Percentiles rank a stretch among this genome's conserved stretches.
Conservation (phyloP, 2,888 invertebrate species). For the Diaprepes abbreviatus region DNA sequence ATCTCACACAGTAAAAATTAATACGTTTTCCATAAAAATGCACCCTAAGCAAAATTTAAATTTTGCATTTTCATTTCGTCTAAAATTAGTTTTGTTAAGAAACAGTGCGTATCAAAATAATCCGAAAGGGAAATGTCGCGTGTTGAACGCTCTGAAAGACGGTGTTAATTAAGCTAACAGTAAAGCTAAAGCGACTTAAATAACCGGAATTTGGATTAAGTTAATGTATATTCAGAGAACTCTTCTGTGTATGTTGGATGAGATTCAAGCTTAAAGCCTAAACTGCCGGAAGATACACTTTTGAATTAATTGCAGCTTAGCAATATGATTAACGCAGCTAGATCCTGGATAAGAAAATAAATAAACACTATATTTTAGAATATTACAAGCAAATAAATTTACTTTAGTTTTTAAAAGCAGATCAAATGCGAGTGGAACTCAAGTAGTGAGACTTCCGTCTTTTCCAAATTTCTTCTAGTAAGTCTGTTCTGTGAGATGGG, state of each 20-base stretch:
- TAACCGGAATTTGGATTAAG: slow-evolving; percentile 26
- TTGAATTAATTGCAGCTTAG: slow-evolving; percentile 11
- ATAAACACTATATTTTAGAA: not conserved
- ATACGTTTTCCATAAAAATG: no score
- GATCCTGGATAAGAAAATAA: not conserved
- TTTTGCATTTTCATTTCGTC: not conserved
- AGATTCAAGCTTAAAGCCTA: slow-evolving; percentile 21
- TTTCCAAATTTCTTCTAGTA: no score
- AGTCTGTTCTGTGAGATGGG: no score
- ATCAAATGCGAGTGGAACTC: no score
- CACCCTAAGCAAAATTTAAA: not conserved
- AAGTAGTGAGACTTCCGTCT: no score
- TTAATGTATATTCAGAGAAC: slow-evolving; percentile 23
- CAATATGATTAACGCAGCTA: slow-evolving; percentile 4
- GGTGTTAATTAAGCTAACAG: slow-evolving; percentile 28
- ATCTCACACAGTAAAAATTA: no score
- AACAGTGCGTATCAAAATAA: slow-evolving; percentile 28
- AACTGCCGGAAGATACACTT: slow-evolving; percentile 15
- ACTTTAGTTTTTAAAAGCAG: no score
- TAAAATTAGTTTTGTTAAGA: slow-evolving; percentile 6
- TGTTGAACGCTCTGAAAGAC: slow-evolving; percentile 15
- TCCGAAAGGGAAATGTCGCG: slow-evolving; percentile 14
- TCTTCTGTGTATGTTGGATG: slow-evolving; percentile 26
- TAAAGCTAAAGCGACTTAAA: slow-evolving; percentile 22
- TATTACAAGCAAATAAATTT: no score